Evolutionary conservation across 2,888 invertebrate species (phyloP).

Genomic region (Xestia sexstrigata): DNA sequence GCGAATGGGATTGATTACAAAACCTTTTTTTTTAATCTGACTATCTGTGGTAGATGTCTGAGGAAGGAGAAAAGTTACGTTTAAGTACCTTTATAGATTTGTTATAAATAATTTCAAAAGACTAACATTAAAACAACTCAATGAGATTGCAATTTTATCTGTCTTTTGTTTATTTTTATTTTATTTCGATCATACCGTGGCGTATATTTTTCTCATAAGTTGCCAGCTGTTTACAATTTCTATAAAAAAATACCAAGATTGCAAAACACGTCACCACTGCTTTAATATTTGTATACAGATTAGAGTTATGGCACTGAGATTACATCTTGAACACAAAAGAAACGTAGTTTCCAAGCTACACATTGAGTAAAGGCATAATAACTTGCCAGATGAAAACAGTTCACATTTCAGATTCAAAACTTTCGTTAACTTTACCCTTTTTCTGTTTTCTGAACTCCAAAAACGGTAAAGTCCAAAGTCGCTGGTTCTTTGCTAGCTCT

Average conservation of each 20-base stretch:
- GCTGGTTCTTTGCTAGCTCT: slow-evolving; percentile 56
- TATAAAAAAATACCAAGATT: not conserved
- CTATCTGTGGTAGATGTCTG: not conserved
- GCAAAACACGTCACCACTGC: not conserved
- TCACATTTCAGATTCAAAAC: slow-evolving; percentile 49
- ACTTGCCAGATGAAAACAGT: not conserved
- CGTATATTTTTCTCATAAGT: not conserved
- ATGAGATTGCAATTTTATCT: not conserved
- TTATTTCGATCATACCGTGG: not conserved
- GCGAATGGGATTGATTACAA: not conserved
- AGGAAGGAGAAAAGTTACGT: not conserved
- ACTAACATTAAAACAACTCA: not conserved
- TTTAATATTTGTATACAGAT: slow-evolving; percentile 16
- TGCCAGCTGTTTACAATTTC: too few species aligned
- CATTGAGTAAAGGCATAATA: not conserved
- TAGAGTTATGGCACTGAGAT: not conserved
- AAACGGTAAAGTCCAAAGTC: slow-evolving; percentile 65
- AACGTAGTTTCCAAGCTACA: not conserved
- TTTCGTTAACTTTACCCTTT: slow-evolving; percentile 39
- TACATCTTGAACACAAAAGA: slow-evolving; percentile 1
- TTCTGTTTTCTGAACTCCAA: slow-evolving; percentile 53
- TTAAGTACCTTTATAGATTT: not conserved
- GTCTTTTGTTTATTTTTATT: not conserved
- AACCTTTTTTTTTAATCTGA: not conserved
- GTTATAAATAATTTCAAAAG: not conserved